Conservation (phyloP, 2,888 invertebrate genomes). For the Dryomyza anilis region DNA sequence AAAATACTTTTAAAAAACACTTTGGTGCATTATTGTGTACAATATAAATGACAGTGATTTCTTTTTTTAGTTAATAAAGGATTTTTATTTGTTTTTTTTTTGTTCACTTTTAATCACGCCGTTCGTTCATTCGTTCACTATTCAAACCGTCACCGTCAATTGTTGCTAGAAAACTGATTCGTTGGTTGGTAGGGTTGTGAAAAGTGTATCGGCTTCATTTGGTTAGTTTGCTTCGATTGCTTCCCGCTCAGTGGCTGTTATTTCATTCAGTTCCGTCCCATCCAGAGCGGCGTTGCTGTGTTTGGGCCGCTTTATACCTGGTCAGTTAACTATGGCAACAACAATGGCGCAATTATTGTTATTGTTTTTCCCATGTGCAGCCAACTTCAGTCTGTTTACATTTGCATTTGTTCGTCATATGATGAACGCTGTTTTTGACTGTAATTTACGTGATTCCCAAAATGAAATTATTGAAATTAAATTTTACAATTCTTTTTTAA, state of each 20-base stretch:
- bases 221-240: conserved; percentile 14
- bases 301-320: conserved; percentile 52
- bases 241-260: conserved; percentile 27
- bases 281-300: conserved; percentile 46
- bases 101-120: not conserved
- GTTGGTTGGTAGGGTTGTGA: conserved; percentile 27
- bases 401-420: too few species aligned
- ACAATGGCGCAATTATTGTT: conserved; percentile 39
- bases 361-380: conserved; percentile 35
- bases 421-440: too few species aligned
- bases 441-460: too few species aligned
- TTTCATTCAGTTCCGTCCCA: conserved; percentile 23
- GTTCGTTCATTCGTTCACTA: not conserved
- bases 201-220: conserved; percentile 10
- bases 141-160: conserved; percentile 43
- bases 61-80: not conserved
- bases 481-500: too few species aligned
- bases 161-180: conserved; percentile 49
- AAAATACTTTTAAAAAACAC: not conserved
- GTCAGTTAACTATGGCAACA: conserved; percentile 60
- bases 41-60: not conserved
- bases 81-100: not conserved
- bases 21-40: not conserved
- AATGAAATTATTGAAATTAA: too few species aligned
- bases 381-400: conserved; percentile 45